phyloP scores from a whole-genome alignment of 2,113 vertebrate genomes.

The Xiphorhynchus elegans region DNA sequence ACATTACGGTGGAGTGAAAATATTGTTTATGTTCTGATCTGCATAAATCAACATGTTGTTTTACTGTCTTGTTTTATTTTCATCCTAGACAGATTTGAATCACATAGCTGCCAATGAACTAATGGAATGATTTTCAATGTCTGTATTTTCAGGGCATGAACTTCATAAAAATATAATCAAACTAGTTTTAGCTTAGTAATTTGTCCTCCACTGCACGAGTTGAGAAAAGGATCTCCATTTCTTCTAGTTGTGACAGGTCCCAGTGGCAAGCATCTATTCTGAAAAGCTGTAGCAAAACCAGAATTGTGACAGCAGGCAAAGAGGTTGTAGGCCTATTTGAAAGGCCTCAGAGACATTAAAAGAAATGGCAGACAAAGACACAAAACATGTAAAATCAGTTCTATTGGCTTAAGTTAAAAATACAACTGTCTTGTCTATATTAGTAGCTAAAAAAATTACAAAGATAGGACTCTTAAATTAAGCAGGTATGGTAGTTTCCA shows the following conservation, averaged over 20 bases:
- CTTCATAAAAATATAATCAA: background rate
- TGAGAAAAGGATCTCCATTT: background rate
- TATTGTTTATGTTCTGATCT: background rate
- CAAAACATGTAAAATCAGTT: background rate
- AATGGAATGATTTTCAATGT: background rate
- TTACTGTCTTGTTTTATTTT: background rate
- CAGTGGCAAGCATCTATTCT: background rate
- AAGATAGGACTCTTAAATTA: background rate
- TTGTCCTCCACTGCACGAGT: background rate
- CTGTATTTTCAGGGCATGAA: background rate
- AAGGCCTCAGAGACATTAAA: background rate
- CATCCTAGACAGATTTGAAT: background rate
- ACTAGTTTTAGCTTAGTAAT: background rate
- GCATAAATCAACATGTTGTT: background rate
- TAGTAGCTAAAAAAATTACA: background rate
- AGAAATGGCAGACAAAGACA: background rate
- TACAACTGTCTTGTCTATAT: background rate
- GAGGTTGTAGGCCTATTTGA: background rate
- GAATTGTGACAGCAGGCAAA: background rate
- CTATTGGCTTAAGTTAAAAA: background rate
- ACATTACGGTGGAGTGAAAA: background rate
- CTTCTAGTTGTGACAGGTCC: background rate
- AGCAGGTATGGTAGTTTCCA: background rate
- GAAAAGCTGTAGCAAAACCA: background rate
- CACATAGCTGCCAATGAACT: background rate